Percentiles rank a stretch among this genome's conserved stretches.
These are phyloP conservation scores for Colletes latitarsis DNA, from an alignment of 1,140 invertebrate genomes.

Conservation along the genomic window DNA sequence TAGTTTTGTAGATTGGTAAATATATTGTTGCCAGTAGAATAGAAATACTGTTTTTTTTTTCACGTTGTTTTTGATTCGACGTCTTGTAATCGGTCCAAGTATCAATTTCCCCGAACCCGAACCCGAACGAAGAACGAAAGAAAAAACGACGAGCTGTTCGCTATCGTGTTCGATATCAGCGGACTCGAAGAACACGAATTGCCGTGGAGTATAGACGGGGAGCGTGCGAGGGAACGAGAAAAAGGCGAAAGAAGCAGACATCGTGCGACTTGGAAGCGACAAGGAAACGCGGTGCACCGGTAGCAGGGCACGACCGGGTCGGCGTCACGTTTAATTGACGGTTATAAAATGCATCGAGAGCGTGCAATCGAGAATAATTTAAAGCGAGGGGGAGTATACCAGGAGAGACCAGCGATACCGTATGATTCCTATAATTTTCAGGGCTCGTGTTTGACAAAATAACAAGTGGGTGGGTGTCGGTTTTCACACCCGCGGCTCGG, in stretches of 20 bases:
- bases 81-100: too few relatives aligned
- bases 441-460: constrained; percentile 79
- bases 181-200: background rate
- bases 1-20: too few relatives aligned
- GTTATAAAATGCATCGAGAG: constrained; percentile 68
- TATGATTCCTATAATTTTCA: constrained; percentile 78
- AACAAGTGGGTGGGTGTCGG: constrained; percentile 81
- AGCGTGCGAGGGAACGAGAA: background rate
- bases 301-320: background rate
- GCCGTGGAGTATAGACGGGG: background rate
- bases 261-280: background rate
- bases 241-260: background rate
- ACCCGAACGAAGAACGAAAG: too few relatives aligned
- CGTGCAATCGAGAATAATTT: constrained; percentile 71
- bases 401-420: constrained; percentile 30
- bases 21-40: too few relatives aligned
- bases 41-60: too few relatives aligned
- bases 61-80: too few relatives aligned
- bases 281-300: constrained; percentile 1
- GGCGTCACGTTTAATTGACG: constrained; percentile 66
- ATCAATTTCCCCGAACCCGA: too few relatives aligned
- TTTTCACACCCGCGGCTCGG: constrained; percentile 79
- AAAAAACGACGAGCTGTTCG: too few relatives aligned
- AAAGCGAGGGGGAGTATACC: constrained; percentile 45
- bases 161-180: constrained; percentile 9